A percentile compares a stretch with the other conserved stretches of the same genome.
Evolutionary conservation across 2,888 invertebrate species (phyloP).

Genomic region (Nezara viridula): DNA sequence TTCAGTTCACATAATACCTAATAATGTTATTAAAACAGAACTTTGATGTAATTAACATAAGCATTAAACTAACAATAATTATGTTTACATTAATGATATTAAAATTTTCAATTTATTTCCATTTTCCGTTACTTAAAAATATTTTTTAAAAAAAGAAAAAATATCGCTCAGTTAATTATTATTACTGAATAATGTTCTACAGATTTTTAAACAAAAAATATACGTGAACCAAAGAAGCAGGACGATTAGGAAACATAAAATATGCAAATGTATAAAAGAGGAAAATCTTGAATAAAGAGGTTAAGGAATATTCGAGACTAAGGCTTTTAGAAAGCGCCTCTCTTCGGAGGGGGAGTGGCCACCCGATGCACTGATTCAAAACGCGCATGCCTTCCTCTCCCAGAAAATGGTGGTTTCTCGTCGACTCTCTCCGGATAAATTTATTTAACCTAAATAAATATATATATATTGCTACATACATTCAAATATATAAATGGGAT

Average conservation of each 20-base stretch:
- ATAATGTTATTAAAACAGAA: no score
- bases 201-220: not conserved
- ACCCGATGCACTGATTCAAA: conserved; percentile 41
- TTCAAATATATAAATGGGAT: not conserved
- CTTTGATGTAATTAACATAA: no score
- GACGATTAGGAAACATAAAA: conserved; percentile 1
- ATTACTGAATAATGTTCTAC: not conserved
- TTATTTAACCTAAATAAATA: not conserved
- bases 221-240: not conserved
- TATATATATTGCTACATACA: not conserved
- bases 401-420: conserved; percentile 18
- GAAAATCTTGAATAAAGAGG: conserved; percentile 35
- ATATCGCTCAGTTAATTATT: not conserved
- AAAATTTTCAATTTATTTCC: no score
- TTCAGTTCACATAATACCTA: no score
- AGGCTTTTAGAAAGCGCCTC: conserved; percentile 6
- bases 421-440: not conserved
- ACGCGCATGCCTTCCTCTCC: conserved; percentile 17
- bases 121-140: no score
- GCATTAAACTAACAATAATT: no score
- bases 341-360: conserved; percentile 23
- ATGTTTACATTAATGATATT: no score
- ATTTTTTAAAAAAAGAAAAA: no score
- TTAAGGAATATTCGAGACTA: not conserved
- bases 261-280: conserved; percentile 11